Conservation (phyloP, 2,113 vertebrate genomes). For the Hyperoodon ampullatus region DNA sequence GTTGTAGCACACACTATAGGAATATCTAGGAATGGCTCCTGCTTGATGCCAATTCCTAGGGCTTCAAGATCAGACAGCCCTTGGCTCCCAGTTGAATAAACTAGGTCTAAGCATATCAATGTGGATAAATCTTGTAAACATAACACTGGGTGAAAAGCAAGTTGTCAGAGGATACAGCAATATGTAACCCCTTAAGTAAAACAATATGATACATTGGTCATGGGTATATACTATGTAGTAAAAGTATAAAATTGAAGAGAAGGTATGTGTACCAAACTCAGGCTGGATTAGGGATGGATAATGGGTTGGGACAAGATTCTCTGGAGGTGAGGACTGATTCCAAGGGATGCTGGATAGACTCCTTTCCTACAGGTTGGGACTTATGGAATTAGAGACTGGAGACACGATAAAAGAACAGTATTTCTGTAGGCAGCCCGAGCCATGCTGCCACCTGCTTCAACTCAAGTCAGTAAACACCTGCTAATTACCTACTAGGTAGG, state of each 20-base stretch:
- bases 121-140: background rate
- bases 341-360: background rate
- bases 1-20: background rate
- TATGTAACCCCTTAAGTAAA: background rate
- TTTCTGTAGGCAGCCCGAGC: too few relatives aligned
- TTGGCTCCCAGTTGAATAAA: background rate
- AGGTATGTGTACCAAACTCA: rapidly evolving
- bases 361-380: background rate
- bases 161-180: background rate
- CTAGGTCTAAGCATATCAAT: background rate
- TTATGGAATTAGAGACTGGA: background rate
- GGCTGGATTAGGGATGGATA: background rate
- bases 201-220: background rate
- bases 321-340: background rate
- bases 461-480: background rate
- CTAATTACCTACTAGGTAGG: background rate
- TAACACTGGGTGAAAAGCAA: background rate
- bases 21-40: background rate
- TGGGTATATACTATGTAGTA: too few relatives aligned
- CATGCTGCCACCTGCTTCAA: background rate
- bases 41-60: background rate
- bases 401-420: background rate
- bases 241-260: background rate
- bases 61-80: background rate
- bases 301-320: background rate